phyloP scores from a whole-genome alignment of 2,797 vertebrate genomes.

The Pangasius sanitwongsei region DNA sequence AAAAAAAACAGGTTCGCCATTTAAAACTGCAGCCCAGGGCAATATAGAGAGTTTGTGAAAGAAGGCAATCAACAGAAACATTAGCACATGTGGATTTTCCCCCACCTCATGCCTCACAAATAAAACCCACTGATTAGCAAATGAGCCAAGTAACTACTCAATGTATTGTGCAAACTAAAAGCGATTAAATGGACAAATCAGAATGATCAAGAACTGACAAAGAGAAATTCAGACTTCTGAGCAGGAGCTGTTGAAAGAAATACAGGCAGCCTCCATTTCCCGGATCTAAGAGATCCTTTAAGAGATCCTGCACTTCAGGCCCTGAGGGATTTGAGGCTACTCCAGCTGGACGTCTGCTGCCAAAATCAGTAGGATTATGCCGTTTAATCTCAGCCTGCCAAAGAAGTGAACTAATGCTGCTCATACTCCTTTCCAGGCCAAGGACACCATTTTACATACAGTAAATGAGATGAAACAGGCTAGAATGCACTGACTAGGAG shows the following conservation, averaged over 20 bases:
- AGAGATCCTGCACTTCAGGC: conserved; percentile 37
- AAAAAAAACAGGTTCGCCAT: background rate
- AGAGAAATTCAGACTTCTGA: background rate
- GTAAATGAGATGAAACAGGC: conserved; percentile 12
- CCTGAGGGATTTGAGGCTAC: conserved; percentile 55
- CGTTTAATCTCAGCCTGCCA: conserved; percentile 57
- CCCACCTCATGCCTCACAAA: background rate
- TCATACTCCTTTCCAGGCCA: conserved; percentile 48
- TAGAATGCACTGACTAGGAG: background rate
- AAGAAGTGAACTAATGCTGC: conserved; percentile 57
- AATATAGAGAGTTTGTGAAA: conserved; percentile 5
- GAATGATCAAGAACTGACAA: background rate
- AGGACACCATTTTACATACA: conserved; percentile 40
- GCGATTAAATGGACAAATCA: background rate
- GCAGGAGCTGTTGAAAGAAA: background rate
- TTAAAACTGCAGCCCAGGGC: background rate
- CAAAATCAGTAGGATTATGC: conserved; percentile 59
- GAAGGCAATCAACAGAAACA: conserved; percentile 26
- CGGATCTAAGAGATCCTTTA: conserved; percentile 17
- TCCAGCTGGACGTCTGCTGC: conserved; percentile 61
- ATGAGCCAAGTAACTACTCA: background rate
- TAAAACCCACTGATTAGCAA: background rate
- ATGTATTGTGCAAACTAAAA: background rate
- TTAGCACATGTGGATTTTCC: conserved; percentile 17
- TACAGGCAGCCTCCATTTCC: background rate